Base-by-base conservation (phyloP, 2,113 vertebrate species). In the Sinocyclocheilus grahami region DNA sequence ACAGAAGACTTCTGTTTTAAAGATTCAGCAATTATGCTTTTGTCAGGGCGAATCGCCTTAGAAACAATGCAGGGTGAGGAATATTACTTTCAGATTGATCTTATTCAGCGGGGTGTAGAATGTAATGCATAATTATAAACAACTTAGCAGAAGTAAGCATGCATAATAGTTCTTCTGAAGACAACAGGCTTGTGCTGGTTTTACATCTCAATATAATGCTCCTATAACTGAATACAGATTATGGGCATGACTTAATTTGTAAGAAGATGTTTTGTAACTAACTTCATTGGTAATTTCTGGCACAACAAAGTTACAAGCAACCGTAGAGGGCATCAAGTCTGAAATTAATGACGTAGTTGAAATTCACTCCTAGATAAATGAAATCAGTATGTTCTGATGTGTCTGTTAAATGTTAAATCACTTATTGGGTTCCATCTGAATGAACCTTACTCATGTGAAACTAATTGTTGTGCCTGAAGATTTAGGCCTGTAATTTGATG, bases 381-480 rank as follows among this genome's bases (percentile, higher is more conserved):
- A 92, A 92, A 93, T 90, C 89, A 88, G 89, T 88, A 88, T 88
- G 89, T 88, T 90, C 10, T 84, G 83, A 48, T 48, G 46, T 48
- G 46, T 48, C 46, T 48, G 46, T 86, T 87, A 86, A 89, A 91
- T 86, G 88, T 87, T 89, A 91, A 86, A 92, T 94, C 88, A 48
- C 46, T 48, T 91, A 90, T 86, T 87, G 86, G 11, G 46, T 89
- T 93, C 85, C 90, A 90, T 89, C 88, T 89, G 90, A 93, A 91
- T 90, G 83, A 72, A 88, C 90, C 91, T 93, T 92, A 94, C 91
- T 93, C 87, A 94, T 92, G 90, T 91, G 89, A 92, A 92, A 92
- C 11, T 0, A 48, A 90, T 89, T 89, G 91, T 89, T 85, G 85
- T 75, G 90, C 91, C 90, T 92, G 46, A 48, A 87, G 91, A 89